These are phyloP conservation scores for Athripsodes cinereus DNA, from an alignment of 2,888 invertebrate genomes.

Conservation along the genomic window DNA sequence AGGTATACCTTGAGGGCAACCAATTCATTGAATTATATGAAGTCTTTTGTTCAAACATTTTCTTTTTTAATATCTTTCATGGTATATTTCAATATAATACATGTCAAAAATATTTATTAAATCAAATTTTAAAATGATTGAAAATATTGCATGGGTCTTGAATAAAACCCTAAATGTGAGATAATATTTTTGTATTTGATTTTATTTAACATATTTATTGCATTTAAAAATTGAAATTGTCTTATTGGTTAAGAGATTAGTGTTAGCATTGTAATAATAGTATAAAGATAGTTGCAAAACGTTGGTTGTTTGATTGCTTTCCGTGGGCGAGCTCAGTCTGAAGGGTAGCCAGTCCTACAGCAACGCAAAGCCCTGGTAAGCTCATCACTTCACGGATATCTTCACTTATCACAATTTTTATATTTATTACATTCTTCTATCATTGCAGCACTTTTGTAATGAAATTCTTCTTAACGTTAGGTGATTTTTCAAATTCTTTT, in stretches of 20 bases:
- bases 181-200: too few relatives aligned
- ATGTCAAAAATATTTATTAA: too few relatives aligned
- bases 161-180: too few relatives aligned
- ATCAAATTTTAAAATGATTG: too few relatives aligned
- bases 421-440: neutral
- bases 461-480: too few relatives aligned
- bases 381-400: conserved; percentile 38
- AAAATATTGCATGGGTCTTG: too few relatives aligned
- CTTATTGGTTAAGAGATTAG: neutral
- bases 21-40: too few relatives aligned
- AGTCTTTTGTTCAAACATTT: too few relatives aligned
- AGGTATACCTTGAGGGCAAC: too few relatives aligned
- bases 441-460: neutral
- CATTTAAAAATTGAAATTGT: neutral
- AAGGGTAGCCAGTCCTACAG: conserved; percentile 52
- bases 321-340: conserved; percentile 40
- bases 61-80: too few relatives aligned
- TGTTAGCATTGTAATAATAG: conserved; percentile 10
- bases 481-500: too few relatives aligned
- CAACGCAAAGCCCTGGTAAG: conserved; percentile 55
- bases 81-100: too few relatives aligned
- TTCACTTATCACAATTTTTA: conserved; percentile 21
- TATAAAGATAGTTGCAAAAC: conserved; percentile 23
- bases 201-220: neutral
- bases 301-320: conserved; percentile 28